Conservation (phyloP, 2,888 invertebrate species). For the Rambutsinella grinnellia region DNA sequence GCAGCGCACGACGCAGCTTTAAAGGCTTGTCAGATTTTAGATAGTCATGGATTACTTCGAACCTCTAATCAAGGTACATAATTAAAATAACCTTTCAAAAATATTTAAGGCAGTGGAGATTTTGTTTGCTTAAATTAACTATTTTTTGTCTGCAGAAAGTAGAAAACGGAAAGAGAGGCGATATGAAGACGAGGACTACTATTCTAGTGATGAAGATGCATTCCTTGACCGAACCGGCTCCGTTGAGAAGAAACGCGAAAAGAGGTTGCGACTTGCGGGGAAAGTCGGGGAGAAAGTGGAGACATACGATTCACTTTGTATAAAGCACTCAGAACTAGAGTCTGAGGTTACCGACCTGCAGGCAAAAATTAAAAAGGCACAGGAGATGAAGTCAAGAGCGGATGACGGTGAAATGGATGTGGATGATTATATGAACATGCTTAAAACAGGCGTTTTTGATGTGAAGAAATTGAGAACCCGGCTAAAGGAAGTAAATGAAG, state of each 20-base stretch:
- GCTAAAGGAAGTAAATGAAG: slow-evolving; percentile 78
- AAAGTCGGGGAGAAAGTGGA: slow-evolving; percentile 73
- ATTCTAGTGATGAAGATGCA: slow-evolving; percentile 95
- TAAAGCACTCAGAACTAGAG: slow-evolving; percentile 73
- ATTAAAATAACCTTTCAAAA: neutral
- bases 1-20: slow-evolving; percentile 92
- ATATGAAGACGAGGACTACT: slow-evolving; percentile 90
- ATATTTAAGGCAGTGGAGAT: slow-evolving; percentile 1
- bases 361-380: slow-evolving; percentile 69
- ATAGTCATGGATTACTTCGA: slow-evolving; percentile 86
- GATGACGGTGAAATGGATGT: slow-evolving; percentile 69
- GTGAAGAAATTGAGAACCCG: slow-evolving; percentile 73
- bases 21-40: slow-evolving; percentile 93
- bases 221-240: slow-evolving; percentile 95
- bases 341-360: slow-evolving; percentile 75
- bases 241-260: slow-evolving; percentile 87
- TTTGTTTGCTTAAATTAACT: slow-evolving; percentile 10
- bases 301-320: slow-evolving; percentile 74
- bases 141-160: slow-evolving; percentile 29
- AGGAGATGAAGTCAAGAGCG: slow-evolving; percentile 70
- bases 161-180: slow-evolving; percentile 80
- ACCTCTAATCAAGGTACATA: slow-evolving; percentile 86
- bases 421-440: slow-evolving; percentile 82
- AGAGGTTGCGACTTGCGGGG: slow-evolving; percentile 77
- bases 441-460: slow-evolving; percentile 69